Evolutionary conservation across 2,888 invertebrate genomes (phyloP).

Genomic region (Willowsia nigromaculata): DNA sequence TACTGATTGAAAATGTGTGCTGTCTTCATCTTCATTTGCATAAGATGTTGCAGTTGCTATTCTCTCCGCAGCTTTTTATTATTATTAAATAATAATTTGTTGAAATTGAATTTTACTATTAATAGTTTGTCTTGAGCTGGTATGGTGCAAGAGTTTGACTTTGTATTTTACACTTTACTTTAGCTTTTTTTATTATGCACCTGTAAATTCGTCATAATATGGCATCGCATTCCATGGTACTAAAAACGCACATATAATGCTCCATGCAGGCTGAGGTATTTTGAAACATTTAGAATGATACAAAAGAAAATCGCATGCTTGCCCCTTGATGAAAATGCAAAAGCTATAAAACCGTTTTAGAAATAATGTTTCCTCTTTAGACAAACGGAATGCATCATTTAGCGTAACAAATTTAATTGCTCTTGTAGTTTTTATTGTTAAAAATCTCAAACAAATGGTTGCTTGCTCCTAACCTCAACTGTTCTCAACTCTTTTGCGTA

Average conservation of each 20-base stretch:
- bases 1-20: not conserved
- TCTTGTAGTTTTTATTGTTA: no score
- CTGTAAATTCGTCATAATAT: not conserved
- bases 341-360: not conserved
- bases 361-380: not conserved
- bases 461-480: not conserved
- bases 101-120: constrained; percentile 2
- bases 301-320: not conserved
- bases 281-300: not conserved
- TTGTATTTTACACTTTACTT: not conserved
- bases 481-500: not conserved
- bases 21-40: not conserved
- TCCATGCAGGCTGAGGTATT: not conserved
- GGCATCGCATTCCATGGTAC: not conserved
- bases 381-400: not conserved
- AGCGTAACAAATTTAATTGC: constrained; percentile 29
- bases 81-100: not conserved
- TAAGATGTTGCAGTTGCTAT: not conserved
- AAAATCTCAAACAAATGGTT: not conserved
- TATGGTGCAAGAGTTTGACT: not conserved
- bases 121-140: not conserved
- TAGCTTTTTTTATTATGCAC: not conserved
- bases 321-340: not conserved
- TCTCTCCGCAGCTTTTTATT: not conserved
- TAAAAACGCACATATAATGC: not conserved